Evolutionary conservation across 2,888 invertebrate species (phyloP).

Genomic region (Netelia melanura): DNA sequence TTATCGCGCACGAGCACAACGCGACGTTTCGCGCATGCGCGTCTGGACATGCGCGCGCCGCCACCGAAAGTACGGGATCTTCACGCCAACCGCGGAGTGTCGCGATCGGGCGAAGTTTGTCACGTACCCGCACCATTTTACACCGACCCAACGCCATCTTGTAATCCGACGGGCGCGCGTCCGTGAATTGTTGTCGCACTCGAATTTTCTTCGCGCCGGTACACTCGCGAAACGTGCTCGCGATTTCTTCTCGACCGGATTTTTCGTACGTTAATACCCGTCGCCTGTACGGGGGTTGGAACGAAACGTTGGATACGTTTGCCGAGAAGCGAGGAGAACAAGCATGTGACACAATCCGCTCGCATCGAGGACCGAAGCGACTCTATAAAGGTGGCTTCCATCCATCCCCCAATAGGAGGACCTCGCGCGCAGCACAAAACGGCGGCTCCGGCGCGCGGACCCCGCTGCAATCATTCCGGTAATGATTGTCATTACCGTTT

Average conservation of each 20-base stretch:
- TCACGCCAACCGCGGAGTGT: background rate
- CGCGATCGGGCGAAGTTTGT: too few species aligned
- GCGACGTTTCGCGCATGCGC: background rate
- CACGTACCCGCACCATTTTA: too few species aligned
- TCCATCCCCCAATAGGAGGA: slow-evolving; percentile 82
- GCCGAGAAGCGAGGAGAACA: background rate
- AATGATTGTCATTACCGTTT: slow-evolving; percentile 84
- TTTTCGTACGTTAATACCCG: too few species aligned
- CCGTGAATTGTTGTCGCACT: slow-evolving; percentile 3
- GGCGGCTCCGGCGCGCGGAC: slow-evolving; percentile 71
- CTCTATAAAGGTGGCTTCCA: slow-evolving; percentile 83
- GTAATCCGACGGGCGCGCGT: slow-evolving; percentile 10
- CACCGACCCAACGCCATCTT: too few species aligned
- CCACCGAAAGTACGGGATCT: too few species aligned
- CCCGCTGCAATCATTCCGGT: slow-evolving; percentile 83
- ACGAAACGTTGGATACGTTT: background rate
- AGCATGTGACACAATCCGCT: slow-evolving; percentile 82
- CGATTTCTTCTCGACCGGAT: background rate
- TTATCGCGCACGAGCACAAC: background rate
- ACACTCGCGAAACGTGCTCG: background rate
- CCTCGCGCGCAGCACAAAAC: slow-evolving; percentile 54
- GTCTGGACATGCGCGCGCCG: background rate
- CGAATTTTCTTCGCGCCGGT: background rate
- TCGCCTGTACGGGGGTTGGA: background rate
- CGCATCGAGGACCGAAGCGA: slow-evolving; percentile 82